A percentile compares a stretch with the other conserved stretches of the same genome.
Conservation (phyloP, 2,888 invertebrate genomes). For the Sesamia inferens region DNA sequence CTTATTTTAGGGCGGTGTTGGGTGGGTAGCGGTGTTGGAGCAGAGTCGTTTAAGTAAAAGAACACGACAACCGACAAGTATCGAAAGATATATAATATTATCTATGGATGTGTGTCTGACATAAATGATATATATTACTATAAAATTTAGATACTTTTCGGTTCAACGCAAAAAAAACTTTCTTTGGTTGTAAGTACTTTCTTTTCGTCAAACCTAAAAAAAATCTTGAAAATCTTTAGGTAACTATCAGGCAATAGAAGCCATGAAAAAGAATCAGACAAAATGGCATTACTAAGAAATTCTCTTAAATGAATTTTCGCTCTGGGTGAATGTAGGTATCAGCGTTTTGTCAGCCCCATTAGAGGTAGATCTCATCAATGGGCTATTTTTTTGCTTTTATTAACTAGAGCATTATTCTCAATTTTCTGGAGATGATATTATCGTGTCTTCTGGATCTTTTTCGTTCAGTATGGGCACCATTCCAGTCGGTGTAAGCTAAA, state of each 20-base stretch:
- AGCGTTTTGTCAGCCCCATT: constrained; percentile 19
- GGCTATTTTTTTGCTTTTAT: constrained; percentile 10
- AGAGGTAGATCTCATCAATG: constrained; percentile 13
- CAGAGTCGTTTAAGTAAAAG: too few relatives aligned
- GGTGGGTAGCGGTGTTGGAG: too few relatives aligned
- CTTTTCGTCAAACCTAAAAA: too few relatives aligned
- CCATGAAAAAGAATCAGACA: background rate
- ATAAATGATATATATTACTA: too few relatives aligned
- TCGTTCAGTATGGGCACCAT: constrained; percentile 26
- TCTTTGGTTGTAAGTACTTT: too few relatives aligned
- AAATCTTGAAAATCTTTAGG: too few relatives aligned
- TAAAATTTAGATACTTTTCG: too few relatives aligned
- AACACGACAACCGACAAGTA: too few relatives aligned
- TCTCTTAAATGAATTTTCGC: constrained; percentile 6
- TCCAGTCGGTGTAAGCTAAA: constrained; percentile 27
- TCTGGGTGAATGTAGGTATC: constrained; percentile 4
- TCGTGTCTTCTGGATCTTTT: constrained; percentile 1
- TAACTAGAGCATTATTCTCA: constrained; percentile 5
- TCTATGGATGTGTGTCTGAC: too few relatives aligned
- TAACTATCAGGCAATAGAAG: background rate
- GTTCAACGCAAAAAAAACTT: too few relatives aligned
- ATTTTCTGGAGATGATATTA: constrained; percentile 10
- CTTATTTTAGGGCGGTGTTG: too few relatives aligned
- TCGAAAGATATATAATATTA: too few relatives aligned
- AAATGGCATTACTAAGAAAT: constrained; percentile 9